Percentiles rank a stretch among this genome's conserved stretches.
These are phyloP conservation scores for Gryon sp. DNA, from an alignment of 1,140 invertebrate genomes.

Conservation along the genomic window DNA sequence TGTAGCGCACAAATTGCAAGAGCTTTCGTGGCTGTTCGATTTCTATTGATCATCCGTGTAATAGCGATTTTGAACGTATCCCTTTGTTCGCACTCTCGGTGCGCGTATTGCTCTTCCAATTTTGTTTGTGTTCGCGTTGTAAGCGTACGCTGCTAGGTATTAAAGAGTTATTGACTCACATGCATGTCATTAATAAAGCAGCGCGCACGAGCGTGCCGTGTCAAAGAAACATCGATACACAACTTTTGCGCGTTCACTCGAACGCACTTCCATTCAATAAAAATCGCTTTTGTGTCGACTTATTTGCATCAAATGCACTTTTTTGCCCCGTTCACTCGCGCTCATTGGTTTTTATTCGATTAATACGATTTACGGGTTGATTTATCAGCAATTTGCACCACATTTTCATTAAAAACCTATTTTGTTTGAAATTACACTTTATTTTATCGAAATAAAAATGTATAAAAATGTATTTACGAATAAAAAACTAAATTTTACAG, in stretches of 20 bases:
- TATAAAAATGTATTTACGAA: no score
- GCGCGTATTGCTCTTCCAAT: constrained; percentile 20
- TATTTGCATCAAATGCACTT: constrained; percentile 45
- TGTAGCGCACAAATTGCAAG: no score
- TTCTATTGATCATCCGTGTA: constrained; percentile 41
- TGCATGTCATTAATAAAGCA: constrained; percentile 49
- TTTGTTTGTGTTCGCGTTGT: constrained; percentile 17
- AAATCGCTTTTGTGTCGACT: constrained; percentile 13
- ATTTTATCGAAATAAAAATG: no score
- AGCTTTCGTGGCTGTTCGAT: constrained; percentile 17
- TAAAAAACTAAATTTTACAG: no score
- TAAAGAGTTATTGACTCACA: constrained; percentile 40
- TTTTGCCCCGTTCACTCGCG: constrained; percentile 8
- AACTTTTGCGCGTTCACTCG: constrained; percentile 21
- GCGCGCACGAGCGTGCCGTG: no score
- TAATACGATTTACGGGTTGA: constrained; percentile 29
- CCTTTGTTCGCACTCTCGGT: constrained; percentile 7
- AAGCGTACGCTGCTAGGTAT: constrained; percentile 4
- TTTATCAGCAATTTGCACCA: constrained; percentile 32
- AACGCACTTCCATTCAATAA: constrained; percentile 27
- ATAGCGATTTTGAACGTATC: constrained; percentile 22
- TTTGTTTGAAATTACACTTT: no score
- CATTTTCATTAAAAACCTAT: no score
- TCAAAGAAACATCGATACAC: constrained; percentile 45
- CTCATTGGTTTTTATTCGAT: constrained; percentile 51